These are phyloP conservation scores for Centrocercus urophasianus DNA, from an alignment of 2,113 vertebrate genomes.

Conservation along the genomic window DNA sequence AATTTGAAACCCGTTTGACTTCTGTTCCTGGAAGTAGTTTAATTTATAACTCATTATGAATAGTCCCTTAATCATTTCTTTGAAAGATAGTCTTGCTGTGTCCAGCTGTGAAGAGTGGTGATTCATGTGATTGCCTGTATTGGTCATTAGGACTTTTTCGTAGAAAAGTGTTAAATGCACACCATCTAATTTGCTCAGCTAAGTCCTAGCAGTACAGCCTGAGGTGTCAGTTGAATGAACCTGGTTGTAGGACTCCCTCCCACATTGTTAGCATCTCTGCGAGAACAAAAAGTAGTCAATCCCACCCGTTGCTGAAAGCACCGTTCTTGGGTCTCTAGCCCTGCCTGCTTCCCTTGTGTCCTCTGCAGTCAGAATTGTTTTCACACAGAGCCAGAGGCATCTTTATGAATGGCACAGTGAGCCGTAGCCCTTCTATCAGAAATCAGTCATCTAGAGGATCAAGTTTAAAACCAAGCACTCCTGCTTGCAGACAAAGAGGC, in stretches of 20 bases:
- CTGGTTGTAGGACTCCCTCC: neutral
- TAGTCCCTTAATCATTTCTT: neutral
- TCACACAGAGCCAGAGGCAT: neutral
- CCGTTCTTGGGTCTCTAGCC: neutral
- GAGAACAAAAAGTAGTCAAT: neutral
- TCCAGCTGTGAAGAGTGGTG: neutral
- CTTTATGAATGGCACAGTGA: neutral
- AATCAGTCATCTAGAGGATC: too few relatives aligned
- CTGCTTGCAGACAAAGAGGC: constrained; percentile 91
- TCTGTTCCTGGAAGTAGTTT: neutral
- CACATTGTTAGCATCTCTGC: neutral
- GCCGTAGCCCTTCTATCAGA: neutral
- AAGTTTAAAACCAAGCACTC: neutral
- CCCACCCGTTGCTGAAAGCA: neutral
- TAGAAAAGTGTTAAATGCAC: neutral
- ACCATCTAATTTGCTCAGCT: neutral
- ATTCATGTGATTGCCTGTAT: neutral
- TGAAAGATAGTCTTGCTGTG: neutral
- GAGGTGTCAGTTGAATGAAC: neutral
- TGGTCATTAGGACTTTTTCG: neutral
- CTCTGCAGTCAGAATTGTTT: neutral
- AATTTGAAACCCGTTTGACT: neutral
- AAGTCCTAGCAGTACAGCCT: neutral
- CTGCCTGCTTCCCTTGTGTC: neutral
- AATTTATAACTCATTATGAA: neutral